Percentiles rank a stretch among this genome's conserved stretches.
These are phyloP conservation scores for Tipula vernalis DNA, from an alignment of 2,888 invertebrate genomes.

Conservation along the genomic window DNA sequence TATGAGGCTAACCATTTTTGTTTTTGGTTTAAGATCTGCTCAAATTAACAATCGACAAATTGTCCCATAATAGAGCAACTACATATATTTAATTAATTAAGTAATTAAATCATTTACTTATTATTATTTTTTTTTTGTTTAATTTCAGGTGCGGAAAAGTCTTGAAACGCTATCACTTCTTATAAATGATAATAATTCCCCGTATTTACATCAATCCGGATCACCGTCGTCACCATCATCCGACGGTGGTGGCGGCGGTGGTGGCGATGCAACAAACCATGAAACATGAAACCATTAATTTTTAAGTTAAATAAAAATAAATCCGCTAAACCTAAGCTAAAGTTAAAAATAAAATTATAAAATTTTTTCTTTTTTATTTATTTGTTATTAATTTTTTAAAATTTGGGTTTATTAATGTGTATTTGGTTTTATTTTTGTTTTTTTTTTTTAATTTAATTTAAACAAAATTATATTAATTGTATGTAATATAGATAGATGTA, in stretches of 20 bases:
- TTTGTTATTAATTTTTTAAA: slow-evolving; percentile 4
- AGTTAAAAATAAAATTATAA: not conserved
- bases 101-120: no score
- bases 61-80: no score
- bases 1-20: no score
- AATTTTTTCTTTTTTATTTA: not conserved
- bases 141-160: slow-evolving; percentile 61
- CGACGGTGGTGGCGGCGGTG: not conserved
- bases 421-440: not conserved
- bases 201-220: not conserved
- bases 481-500: not conserved
- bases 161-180: slow-evolving; percentile 66
- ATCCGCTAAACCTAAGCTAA: not conserved
- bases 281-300: not conserved
- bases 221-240: not conserved
- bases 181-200: slow-evolving; percentile 35
- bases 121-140: slow-evolving; percentile 14
- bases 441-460: not conserved
- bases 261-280: not conserved
- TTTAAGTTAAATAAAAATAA: not conserved
- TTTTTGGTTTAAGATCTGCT: no score
- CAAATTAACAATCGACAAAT: no score
- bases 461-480: no score
- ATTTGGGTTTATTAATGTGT: not conserved
- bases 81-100: no score